Percentiles rank a stretch among this genome's conserved stretches.
These are phyloP conservation scores for Onychostruthus taczanowskii DNA, from an alignment of 2,113 vertebrate genomes.

Conservation along the genomic window DNA sequence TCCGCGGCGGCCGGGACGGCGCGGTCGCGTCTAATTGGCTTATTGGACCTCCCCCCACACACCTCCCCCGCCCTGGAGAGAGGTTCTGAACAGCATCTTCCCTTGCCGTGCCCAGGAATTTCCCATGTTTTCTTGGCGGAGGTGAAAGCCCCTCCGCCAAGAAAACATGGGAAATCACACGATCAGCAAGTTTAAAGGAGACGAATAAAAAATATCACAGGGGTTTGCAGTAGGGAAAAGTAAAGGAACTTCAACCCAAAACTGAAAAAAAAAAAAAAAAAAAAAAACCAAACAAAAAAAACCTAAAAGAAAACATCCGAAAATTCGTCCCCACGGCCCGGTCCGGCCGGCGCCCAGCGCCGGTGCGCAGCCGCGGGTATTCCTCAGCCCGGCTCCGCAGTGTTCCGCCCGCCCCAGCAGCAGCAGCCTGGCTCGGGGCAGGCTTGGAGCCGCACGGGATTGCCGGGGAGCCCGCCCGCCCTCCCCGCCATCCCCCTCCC, in stretches of 20 bases:
- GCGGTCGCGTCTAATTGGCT: slow-evolving; percentile 27
- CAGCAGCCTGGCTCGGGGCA: background rate
- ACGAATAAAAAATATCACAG: background rate
- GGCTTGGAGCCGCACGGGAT: background rate
- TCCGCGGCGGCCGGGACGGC: slow-evolving; percentile 9
- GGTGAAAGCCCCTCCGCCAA: background rate
- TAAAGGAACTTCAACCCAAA: background rate
- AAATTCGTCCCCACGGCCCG: background rate
- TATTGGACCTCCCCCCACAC: background rate
- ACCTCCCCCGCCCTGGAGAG: background rate
- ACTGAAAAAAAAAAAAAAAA: background rate
- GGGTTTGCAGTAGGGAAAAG: background rate
- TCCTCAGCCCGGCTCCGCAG: background rate
- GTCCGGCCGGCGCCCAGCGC: too few relatives aligned
- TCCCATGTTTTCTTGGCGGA: too few relatives aligned
- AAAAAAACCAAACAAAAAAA: background rate
- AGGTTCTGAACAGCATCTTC: background rate
- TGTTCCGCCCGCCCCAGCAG: background rate
- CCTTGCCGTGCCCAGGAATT: background rate
- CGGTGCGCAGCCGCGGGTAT: background rate
- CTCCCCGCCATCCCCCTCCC: background rate
- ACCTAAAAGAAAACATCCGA: background rate
- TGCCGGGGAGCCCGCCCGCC: background rate
- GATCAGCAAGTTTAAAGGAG: background rate
- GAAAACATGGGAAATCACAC: background rate